Evolutionary conservation across 2,113 vertebrate genomes (phyloP), one percentile per base, ranked within the genome.

Genomic region (Cinclus mexicanus): DNA sequence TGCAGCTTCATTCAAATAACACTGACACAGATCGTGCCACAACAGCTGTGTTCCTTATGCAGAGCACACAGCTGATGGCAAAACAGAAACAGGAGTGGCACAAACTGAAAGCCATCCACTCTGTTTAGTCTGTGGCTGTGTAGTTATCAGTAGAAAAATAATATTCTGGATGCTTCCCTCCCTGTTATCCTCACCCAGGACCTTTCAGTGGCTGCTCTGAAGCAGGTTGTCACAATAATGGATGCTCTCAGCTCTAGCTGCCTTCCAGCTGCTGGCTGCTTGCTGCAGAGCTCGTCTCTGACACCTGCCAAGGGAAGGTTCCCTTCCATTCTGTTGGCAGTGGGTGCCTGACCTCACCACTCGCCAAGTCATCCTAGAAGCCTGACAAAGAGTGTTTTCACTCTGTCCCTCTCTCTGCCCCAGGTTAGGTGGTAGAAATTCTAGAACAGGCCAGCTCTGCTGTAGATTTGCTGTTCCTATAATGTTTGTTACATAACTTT

Each of bases 11-110:
- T 67, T 83, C 57, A 75, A 61, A 19, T 12, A 57, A 18, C 17
- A 8, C 23, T 0, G 0, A 10, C 60, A 68, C 53, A 82, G 56
- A 10, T 23, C 59, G 52, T 50, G 42, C 67, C 67, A 14, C 8
- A 7, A 19, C 59, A 77, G 41, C 76, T 55, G 26, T 5, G 37
- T 14, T 56, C 13, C 52, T 52, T 14, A 14, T 2, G 17, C 59
- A 57, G 37, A 49, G 21, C 37, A 5, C n/a, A 17, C 13, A 80
- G 41, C 55, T 65, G 72, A 53, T 10, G n/a, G 80, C 68, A 57
- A 41, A 86, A 57, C 49, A 86, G 44, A 56, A 83, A 33, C 63
- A 69, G 49, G 26, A 50, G 28, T 7, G 49, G 14, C 26, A 52
- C n/a, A 1, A 61, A 49, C 1, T 44, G 29, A 49, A 80, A 88